Conservation (phyloP, 2,797 vertebrate genomes). For the Myotis pilosus region DNA sequence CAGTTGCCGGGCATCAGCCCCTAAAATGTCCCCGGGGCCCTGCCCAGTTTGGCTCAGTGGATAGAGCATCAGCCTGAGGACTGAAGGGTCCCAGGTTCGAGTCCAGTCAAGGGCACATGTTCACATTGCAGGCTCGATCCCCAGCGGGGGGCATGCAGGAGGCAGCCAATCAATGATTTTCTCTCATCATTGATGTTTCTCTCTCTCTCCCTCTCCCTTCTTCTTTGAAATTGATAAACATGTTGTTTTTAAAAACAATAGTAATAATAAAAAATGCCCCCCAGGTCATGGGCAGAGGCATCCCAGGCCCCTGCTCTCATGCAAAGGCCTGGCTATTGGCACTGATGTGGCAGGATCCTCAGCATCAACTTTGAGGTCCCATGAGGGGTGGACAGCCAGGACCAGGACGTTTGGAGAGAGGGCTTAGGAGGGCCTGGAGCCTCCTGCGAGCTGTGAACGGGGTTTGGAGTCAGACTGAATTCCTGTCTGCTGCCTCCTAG, state of each 20-base stretch:
- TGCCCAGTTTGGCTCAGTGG: too few species aligned
- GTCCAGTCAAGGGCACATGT: too few species aligned
- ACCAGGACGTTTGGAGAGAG: not conserved
- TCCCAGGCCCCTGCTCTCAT: not conserved
- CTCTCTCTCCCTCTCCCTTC: too few species aligned
- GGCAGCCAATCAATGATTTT: too few species aligned
- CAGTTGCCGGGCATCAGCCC: too few species aligned
- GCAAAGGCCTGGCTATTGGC: not conserved
- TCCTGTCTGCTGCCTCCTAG: not conserved
- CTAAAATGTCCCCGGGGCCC: not conserved
- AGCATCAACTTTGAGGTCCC: not conserved
- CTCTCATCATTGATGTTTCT: too few species aligned
- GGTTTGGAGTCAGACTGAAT: not conserved
- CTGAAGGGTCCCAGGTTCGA: too few species aligned
- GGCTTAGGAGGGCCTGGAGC: not conserved
- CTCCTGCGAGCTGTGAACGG: not conserved
- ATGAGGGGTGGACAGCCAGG: not conserved
- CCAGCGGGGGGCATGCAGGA: too few species aligned
- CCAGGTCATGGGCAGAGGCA: not conserved
- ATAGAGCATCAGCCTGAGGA: too few species aligned
- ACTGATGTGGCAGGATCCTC: accelerated
- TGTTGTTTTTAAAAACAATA: too few species aligned
- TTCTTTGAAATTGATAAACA: too few species aligned
- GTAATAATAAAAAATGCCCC: not conserved
- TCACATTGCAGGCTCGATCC: too few species aligned